Percentiles rank a stretch among this genome's conserved stretches.
These are phyloP conservation scores for Mya arenaria DNA, from an alignment of 1,140 invertebrate species.

Conservation along the genomic window DNA sequence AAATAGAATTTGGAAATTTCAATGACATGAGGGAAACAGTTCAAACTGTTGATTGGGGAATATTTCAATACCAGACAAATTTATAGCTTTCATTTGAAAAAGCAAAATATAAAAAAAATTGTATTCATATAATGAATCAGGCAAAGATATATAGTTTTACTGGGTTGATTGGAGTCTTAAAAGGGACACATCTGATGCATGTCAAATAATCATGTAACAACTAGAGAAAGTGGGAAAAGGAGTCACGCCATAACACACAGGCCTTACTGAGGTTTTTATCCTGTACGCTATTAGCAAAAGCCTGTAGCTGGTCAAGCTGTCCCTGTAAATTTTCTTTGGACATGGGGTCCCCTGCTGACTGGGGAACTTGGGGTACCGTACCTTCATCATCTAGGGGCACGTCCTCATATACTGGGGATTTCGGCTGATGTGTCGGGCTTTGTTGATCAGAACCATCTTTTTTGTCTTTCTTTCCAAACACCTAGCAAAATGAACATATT, in stretches of 20 bases:
- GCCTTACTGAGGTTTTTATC: conserved; percentile 40
- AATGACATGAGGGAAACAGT: too few species aligned
- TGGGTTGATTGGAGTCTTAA: too few species aligned
- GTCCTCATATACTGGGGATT: not conserved
- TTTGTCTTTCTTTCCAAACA: conserved; percentile 41
- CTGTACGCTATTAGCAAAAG: conserved; percentile 35
- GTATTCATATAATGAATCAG: too few species aligned
- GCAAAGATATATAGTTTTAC: too few species aligned
- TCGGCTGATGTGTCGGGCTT: conserved; percentile 7
- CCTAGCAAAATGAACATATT: not conserved
- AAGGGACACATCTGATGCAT: too few species aligned
- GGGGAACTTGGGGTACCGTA: conserved; percentile 20
- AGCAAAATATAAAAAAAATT: too few species aligned
- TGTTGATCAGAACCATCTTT: not conserved
- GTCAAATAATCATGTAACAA: too few species aligned
- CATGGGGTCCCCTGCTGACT: not conserved
- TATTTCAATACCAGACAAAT: too few species aligned
- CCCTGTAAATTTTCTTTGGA: conserved; percentile 17
- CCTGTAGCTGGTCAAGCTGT: conserved; percentile 31
- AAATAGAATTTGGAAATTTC: too few species aligned
- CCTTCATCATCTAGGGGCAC: not conserved
- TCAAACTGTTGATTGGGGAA: too few species aligned
- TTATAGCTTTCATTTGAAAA: too few species aligned
- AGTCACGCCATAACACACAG: not conserved
- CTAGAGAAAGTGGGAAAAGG: too few species aligned